Conservation (phyloP, 2,888 invertebrate species). For the Hirtodrosophila trivittata region DNA sequence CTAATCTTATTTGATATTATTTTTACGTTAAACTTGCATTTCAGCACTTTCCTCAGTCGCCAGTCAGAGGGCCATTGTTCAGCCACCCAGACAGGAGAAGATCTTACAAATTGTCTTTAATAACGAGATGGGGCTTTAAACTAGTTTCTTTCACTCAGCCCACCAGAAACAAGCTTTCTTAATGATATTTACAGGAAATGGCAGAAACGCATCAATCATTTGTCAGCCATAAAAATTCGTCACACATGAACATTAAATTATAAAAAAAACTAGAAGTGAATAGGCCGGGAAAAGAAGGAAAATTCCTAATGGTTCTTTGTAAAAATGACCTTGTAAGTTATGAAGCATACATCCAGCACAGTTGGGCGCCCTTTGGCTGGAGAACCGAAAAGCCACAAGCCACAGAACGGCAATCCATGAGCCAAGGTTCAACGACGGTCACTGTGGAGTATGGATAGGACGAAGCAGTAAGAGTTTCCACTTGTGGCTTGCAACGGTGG, state of each 20-base stretch:
- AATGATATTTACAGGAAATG: constrained; percentile 77
- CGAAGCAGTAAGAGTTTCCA: constrained; percentile 42
- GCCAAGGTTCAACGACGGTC: constrained; percentile 67
- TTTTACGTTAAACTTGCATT: constrained; percentile 77
- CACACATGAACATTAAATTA: constrained; percentile 74
- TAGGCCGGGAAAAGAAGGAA: constrained; percentile 6
- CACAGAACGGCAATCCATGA: constrained; percentile 13
- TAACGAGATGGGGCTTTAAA: constrained; percentile 53
- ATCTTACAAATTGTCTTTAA: constrained; percentile 50
- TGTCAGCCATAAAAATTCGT: constrained; percentile 80
- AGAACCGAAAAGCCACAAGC: constrained; percentile 26
- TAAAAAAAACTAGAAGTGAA: constrained; percentile 42
- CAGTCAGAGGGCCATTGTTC: constrained; percentile 25
- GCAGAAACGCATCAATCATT: constrained; percentile 78
- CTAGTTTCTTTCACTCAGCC: constrained; percentile 6
- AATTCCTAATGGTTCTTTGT: constrained; percentile 70
- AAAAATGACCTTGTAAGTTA: constrained; percentile 78
- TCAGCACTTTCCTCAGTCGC: constrained; percentile 59
- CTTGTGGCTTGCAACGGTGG: constrained; percentile 54
- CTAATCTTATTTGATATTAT: constrained; percentile 81
- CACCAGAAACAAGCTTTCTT: constrained; percentile 47
- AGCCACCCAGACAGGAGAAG: constrained; percentile 13
- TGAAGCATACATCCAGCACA: constrained; percentile 41
- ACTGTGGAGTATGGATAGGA: constrained; percentile 34
- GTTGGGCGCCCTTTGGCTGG: constrained; percentile 51